Evolutionary conservation across 2,888 invertebrate species (phyloP), one percentile per base, ranked within the genome.

Genomic region (Rotaria magnacalcarata): DNA sequence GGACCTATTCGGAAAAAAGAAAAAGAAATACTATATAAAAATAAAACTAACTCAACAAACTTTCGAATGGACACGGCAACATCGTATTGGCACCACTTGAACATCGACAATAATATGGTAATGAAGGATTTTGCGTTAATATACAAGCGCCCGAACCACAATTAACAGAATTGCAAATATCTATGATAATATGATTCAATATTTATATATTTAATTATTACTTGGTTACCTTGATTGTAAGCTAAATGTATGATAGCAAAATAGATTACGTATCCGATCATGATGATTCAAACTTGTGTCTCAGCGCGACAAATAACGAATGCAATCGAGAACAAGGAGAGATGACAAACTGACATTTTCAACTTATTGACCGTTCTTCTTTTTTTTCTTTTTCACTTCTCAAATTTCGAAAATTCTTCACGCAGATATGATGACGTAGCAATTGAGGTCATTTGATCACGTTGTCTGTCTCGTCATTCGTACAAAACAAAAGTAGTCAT

Each of bases 91-190:
- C 27, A 14, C 85, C 85, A 58, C 85, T 84, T 19, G 60, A 47
- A 74, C 87, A 87, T 85, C 85, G 85, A 56, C 87, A 87, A 47
- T 56, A 85, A 54, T 87, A 87, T n/a, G 84, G 84, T 54, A 84
- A 52, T 43, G 85, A 50, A 21, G 85, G 85, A 84, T 87, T 85
- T n/a, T 75, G 74, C 16, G 86, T 86, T 43, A 47, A 27, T 34
- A 86, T 56, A 47, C 86, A 86, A 27, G 75, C 56, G 21, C 86
- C 86, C 24, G 85, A 75, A 50, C 86, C 86, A 80, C 86, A 86
- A 41, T 85, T 85, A 50, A 75, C 56, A 74, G 85, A 56, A 8
- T 54, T 43, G 52, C 86, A 86, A 14, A 47, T 2, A 80, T 80
- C 80, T 80, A 80, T 47, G 1, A 43, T 8, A 10, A n/a, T 27